Evolutionary conservation across 2,888 invertebrate genomes (phyloP).

Genomic region (Bellardia pandia): DNA sequence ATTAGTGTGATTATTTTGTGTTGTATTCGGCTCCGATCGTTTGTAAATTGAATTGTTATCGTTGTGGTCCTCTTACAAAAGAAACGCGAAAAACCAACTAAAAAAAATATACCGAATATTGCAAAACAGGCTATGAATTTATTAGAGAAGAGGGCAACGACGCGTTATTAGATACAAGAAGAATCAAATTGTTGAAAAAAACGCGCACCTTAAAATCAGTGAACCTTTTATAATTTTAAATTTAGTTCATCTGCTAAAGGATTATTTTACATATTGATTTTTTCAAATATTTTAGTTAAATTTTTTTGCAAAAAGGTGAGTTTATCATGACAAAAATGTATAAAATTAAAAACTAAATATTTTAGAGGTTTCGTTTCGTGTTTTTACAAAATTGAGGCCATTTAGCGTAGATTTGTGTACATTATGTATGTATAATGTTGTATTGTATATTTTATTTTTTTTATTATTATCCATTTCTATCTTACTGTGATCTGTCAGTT

Average conservation of each 20-base stretch:
- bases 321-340: slow-evolving; percentile 10
- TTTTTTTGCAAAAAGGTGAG: slow-evolving; percentile 42
- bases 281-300: slow-evolving; percentile 15
- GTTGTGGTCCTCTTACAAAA: slow-evolving; percentile 38
- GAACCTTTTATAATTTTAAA: slow-evolving; percentile 40
- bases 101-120: slow-evolving; percentile 30
- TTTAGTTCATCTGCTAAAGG: slow-evolving; percentile 9
- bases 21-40: slow-evolving; percentile 57
- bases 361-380: neutral
- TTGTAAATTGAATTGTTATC: slow-evolving; percentile 50
- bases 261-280: slow-evolving; percentile 20
- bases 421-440: neutral
- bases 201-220: slow-evolving; percentile 21
- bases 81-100: slow-evolving; percentile 22
- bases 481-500: slow-evolving; percentile 36
- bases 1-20: slow-evolving; percentile 53
- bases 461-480: slow-evolving; percentile 26
- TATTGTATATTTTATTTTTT: slow-evolving; percentile 24
- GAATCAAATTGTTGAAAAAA: slow-evolving; percentile 8
- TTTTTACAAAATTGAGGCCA: slow-evolving; percentile 48
- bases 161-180: neutral
- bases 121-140: slow-evolving; percentile 31
- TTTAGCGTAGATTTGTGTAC: slow-evolving; percentile 42
- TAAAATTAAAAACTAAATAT: neutral
- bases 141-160: slow-evolving; percentile 18